Percentiles rank a stretch among this genome's conserved stretches.
Conservation (phyloP, 2,113 vertebrate species). For the Sander vitreus region DNA sequence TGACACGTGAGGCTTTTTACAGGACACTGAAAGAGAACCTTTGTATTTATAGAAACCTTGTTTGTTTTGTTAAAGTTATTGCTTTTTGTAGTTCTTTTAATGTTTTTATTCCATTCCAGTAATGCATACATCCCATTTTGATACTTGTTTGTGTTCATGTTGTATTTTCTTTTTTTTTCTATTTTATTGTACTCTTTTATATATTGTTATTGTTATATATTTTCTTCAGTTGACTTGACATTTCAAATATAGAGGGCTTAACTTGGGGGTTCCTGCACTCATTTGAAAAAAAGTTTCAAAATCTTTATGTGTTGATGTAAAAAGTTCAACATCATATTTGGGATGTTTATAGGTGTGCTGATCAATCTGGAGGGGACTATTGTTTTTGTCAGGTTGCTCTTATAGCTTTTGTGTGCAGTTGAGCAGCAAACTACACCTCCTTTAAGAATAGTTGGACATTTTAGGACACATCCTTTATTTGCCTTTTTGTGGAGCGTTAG, state of each 20-base stretch:
- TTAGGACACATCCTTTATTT: neutral
- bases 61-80: conserved; percentile 46
- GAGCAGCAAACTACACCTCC: neutral
- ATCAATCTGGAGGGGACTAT: neutral
- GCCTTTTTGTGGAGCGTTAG: neutral
- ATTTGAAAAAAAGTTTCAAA: neutral
- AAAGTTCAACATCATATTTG: neutral
- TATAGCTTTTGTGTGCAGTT: neutral
- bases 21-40: conserved; percentile 70
- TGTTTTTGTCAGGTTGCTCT: neutral
- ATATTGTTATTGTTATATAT: conserved; percentile 52
- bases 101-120: conserved; percentile 72
- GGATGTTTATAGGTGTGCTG: neutral
- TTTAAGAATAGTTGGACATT: neutral
- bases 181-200: conserved; percentile 63
- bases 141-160: conserved; percentile 61
- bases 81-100: conserved; percentile 62
- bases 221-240: conserved; percentile 24
- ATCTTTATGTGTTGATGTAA: neutral
- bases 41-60: conserved; percentile 76
- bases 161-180: conserved; percentile 51
- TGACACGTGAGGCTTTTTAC: conserved; percentile 66
- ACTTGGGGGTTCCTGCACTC: conserved; percentile 17
- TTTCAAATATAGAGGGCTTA: neutral
- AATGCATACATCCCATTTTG: conserved; percentile 61